Evolutionary conservation across 2,797 vertebrate species (phyloP), one percentile per base, ranked within the genome.

Genomic region (Schizopygopsis pylzovi): DNA sequence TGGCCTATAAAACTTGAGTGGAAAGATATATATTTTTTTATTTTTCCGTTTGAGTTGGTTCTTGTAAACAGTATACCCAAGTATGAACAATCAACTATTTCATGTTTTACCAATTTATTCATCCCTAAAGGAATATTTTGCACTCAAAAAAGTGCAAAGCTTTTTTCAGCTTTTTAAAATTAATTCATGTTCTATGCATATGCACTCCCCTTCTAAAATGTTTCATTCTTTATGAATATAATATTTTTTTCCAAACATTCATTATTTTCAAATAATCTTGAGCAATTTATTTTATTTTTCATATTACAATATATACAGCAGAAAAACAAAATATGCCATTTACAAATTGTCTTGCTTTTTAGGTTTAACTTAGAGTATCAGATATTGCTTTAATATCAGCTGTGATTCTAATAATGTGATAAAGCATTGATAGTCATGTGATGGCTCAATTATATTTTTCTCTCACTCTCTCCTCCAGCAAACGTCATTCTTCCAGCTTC

Each of bases 401-500:
- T 47, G 59, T 65, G 10, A 49, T 67, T 6, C 16, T 47, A 25
- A 67, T 67, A 20, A 81, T 68, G 18, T 49, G 4, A 63, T 63
- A 18, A 18, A 52, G 25, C 13, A 54, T 43, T 3, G 33, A 45
- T 18, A 76, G 28, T 52, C 12, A 16, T 37, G 20, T 83, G 82
- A 52, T 65, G 41, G 41, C 43, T 63, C 20, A 56, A 37, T 78
- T 45, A 25, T 59, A 6, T 85, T 86, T 63, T 54, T 6, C 28
- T 63, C 16, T 76, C 54, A 43, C 73, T 52, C 59, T 25, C 0
- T 61, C 22, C 43, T 80, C 1, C 86, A 98, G 97, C 96, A 96
- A 94, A 96, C 95, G 8, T 93, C 93, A 0, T 94, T 97, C 91
- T 97, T 96, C 94, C 97, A 98, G 91, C 91, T 97, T 22, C 95